Percentiles rank a stretch among this genome's conserved stretches.
Evolutionary conservation across 2,797 vertebrate species (phyloP).

Genomic region (Lagorchestes hirsutus): DNA sequence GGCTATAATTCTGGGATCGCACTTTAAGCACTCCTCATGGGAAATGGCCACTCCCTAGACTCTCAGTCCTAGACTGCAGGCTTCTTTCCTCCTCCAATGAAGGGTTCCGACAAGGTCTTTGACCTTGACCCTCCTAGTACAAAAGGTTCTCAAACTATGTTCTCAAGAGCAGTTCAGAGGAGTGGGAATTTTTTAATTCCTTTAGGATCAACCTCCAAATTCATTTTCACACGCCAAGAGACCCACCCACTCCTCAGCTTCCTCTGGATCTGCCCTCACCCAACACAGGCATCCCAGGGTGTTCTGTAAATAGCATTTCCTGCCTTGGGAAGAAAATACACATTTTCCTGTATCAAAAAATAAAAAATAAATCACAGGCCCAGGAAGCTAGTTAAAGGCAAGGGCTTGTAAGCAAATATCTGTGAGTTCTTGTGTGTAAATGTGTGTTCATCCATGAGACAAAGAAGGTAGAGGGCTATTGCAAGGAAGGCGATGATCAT

Average conservation of each 20-base stretch:
- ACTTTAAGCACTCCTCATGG: background rate
- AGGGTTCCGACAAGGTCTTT: background rate
- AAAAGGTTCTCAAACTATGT: background rate
- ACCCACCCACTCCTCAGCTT: background rate
- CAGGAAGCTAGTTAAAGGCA: background rate
- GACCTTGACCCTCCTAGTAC: background rate
- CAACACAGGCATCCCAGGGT: conserved; percentile 1
- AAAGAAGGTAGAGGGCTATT: background rate
- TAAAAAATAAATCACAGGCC: background rate
- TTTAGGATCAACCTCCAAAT: background rate
- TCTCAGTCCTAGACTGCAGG: background rate
- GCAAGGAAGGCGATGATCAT: background rate
- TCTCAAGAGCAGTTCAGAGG: background rate
- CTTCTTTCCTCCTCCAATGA: background rate
- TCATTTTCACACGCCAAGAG: background rate
- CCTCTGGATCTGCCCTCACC: background rate
- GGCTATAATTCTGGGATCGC: background rate
- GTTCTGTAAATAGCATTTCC: conserved; percentile 2
- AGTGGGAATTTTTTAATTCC: background rate
- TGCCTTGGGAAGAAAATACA: background rate
- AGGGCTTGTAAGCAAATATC: background rate
- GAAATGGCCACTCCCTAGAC: background rate
- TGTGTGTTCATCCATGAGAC: background rate
- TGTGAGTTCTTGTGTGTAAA: background rate
- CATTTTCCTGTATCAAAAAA: background rate